These are phyloP conservation scores for Hirudo medicinalis DNA, from an alignment of 1,140 invertebrate genomes.

Conservation along the genomic window DNA sequence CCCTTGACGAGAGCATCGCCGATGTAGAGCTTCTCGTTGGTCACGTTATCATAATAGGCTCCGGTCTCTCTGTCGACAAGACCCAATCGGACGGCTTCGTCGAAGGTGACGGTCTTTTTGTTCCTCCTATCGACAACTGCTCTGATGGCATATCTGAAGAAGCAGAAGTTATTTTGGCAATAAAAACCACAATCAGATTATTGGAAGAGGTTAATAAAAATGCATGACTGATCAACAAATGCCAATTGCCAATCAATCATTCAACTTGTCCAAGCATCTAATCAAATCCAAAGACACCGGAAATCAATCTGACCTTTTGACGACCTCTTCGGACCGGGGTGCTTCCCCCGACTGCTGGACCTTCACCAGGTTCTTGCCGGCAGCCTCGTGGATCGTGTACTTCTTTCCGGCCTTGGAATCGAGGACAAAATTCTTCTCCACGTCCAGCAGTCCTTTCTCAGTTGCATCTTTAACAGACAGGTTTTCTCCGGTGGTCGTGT, in stretches of 20 bases:
- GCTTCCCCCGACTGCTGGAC: conserved; percentile 16
- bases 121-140: conserved; percentile 34
- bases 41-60: conserved; percentile 25
- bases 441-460: conserved; percentile 29
- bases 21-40: conserved; percentile 22
- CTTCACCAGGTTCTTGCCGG: conserved; percentile 30
- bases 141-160: conserved; percentile 36
- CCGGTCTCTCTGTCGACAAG: conserved; percentile 33
- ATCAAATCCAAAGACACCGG: no score
- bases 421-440: conserved; percentile 26
- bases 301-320: neutral
- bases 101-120: conserved; percentile 29
- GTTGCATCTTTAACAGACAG: conserved; percentile 28
- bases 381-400: conserved; percentile 35
- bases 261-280: no score
- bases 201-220: no score
- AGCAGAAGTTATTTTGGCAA: neutral
- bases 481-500: conserved; percentile 30
- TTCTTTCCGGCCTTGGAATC: conserved; percentile 29
- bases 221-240: no score
- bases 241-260: no score
- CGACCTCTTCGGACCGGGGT: conserved; percentile 24
- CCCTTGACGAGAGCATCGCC: conserved; percentile 22
- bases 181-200: neutral
- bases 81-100: conserved; percentile 24